phyloP scores from a whole-genome alignment of 1,140 invertebrate species.

The Bombus turneri region DNA sequence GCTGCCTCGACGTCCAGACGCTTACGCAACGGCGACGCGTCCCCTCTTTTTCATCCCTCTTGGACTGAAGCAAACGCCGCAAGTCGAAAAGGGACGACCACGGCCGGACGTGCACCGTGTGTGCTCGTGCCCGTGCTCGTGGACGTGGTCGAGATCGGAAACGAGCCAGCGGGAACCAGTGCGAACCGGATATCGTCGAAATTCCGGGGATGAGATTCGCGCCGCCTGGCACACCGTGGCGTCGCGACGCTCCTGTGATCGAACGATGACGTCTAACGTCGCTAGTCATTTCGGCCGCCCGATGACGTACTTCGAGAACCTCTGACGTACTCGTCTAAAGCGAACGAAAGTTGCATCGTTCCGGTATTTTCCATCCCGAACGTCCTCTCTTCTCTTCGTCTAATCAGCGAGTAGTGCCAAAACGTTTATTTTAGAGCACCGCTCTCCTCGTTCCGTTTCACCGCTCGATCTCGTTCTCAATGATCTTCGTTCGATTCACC shows the following conservation, averaged over 20 bases:
- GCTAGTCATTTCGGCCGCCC: background rate
- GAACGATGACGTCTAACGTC: slow-evolving; percentile 32
- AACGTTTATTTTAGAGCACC: background rate
- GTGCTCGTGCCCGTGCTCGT: too few species aligned
- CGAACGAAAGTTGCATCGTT: background rate
- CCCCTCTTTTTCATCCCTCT: slow-evolving; percentile 46
- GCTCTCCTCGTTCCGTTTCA: background rate
- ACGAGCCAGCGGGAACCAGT: slow-evolving; percentile 48
- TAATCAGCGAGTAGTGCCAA: background rate
- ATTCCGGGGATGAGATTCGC: slow-evolving; percentile 25
- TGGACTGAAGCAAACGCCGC: slow-evolving; percentile 16
- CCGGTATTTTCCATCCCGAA: background rate
- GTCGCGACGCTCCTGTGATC: slow-evolving; percentile 37
- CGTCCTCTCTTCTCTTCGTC: background rate
- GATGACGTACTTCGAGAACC: slow-evolving; percentile 27
- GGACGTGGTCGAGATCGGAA: slow-evolving; percentile 19
- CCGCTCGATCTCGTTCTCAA: background rate
- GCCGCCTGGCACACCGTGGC: background rate
- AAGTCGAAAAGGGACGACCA: slow-evolving; percentile 31
- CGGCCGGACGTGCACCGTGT: background rate
- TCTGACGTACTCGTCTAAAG: slow-evolving; percentile 3
- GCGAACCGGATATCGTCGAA: slow-evolving; percentile 36
- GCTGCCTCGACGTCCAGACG: slow-evolving; percentile 71
- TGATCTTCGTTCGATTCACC: background rate
- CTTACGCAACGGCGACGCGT: slow-evolving; percentile 72